Percentiles rank a stretch among this genome's conserved stretches.
Evolutionary conservation across 2,888 invertebrate species (phyloP).

Genomic region (Coenonympha glycerion): DNA sequence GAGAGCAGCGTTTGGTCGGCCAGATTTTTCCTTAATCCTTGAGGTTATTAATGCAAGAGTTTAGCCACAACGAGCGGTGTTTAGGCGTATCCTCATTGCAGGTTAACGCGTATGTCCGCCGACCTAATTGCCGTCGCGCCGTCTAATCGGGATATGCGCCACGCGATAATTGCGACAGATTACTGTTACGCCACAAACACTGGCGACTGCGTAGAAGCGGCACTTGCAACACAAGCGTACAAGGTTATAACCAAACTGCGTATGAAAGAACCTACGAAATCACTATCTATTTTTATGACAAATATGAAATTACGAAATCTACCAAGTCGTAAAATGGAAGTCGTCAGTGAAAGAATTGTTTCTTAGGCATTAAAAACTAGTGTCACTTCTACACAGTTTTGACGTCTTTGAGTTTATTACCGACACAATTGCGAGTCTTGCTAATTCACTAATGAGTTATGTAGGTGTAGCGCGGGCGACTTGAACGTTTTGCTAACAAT

Average conservation of each 20-base stretch:
- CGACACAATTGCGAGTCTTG: conserved; percentile 65
- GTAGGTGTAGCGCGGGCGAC: conserved; percentile 75
- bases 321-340: background rate
- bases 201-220: conserved; percentile 30
- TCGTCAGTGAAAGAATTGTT: background rate
- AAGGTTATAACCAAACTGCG: background rate
- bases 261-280: background rate
- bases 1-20: conserved; percentile 29
- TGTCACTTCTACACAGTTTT: conserved; percentile 43
- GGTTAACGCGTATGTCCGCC: conserved; percentile 73
- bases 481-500: conserved; percentile 57
- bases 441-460: conserved; percentile 73
- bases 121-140: conserved; percentile 72
- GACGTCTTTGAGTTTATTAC: conserved; percentile 60
- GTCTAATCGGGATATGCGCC: conserved; percentile 75
- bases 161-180: conserved; percentile 72
- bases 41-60: conserved; percentile 52
- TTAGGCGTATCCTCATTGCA: conserved; percentile 75
- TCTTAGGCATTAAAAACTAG: conserved; percentile 21
- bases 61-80: conserved; percentile 60
- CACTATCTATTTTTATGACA: background rate
- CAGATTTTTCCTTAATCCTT: conserved; percentile 27
- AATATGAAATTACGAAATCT: background rate
- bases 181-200: conserved; percentile 37
- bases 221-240: conserved; percentile 21